phyloP scores from a whole-genome alignment of 2,113 vertebrate species.

The Eupsittula cactorum region DNA sequence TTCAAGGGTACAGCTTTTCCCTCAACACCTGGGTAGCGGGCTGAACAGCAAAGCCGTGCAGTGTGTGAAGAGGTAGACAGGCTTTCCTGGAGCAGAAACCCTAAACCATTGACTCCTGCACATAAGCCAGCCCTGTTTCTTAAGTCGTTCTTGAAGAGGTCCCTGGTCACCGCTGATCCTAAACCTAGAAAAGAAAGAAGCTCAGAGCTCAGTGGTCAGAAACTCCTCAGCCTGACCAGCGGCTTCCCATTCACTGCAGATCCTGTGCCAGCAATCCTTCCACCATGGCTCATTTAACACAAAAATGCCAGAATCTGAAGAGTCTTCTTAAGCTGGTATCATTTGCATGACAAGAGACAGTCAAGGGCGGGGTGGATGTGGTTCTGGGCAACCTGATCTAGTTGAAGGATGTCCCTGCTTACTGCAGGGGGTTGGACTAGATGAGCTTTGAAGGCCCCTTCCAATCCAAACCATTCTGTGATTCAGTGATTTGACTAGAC shows the following conservation, averaged over 20 bases:
- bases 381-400: background rate
- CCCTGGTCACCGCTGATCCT: background rate
- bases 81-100: background rate
- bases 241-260: background rate
- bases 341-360: background rate
- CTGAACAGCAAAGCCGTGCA: background rate
- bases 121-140: background rate
- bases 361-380: background rate
- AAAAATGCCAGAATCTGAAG: background rate
- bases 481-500: background rate
- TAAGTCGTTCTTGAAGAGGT: background rate
- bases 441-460: background rate
- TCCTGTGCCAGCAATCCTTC: background rate
- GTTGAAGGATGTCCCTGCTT: background rate
- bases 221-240: background rate
- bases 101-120: background rate
- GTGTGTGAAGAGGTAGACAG: background rate
- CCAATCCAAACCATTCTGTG: background rate
- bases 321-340: background rate
- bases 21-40: background rate
- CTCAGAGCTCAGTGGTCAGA: background rate
- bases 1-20: background rate
- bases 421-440: background rate
- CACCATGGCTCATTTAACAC: accelerated
- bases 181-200: background rate